Base-by-base conservation (phyloP, 1,140 invertebrate species). In the Spodoptera frugiperda region DNA sequence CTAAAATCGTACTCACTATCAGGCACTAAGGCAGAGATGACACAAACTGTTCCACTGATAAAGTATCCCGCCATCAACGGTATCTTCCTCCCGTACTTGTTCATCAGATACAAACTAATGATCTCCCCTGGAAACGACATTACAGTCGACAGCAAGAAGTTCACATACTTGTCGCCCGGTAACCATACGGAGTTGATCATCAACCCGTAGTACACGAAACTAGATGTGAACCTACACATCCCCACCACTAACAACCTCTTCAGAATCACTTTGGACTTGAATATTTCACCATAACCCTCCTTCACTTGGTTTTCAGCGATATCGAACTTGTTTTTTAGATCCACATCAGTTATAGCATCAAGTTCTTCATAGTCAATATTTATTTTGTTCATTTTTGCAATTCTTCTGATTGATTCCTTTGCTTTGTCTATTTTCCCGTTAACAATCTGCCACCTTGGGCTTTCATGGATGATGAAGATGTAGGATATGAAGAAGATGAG, bases 171-270 rank as follows among this genome's bases (percentile, higher is more conserved):
- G 79, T 95, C 95, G 2, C 97, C 97, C 9, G 95, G 96, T 15
- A 98, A 91, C 59, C 95, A 95, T 0, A 97, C 96, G 1, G 97
- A 96, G 82, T 97, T 97, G 2, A 98, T 92, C 10, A 97, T 96
- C 4, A 98, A 85, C 0, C 97, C 97, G 82, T 97, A 98, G 86
- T 97, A 98, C 6, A 97, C 95, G 79, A 97, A 96, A 1, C 95
- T 95, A 54, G 95, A 95, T 1, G 96, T 95, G 17, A 96, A 94
- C 94, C 95, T 96, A 84, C 95, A 96, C 75, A 96, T 94, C 33
- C 94, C 95, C 0, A 81, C 82, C 0, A 88, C 85, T 0, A 84
- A 2, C 5, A 91, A 46, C 10, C 89, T 79, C 49, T 87, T 89
- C 8, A 90, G 9, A 15, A 92, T 87, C 63, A 89, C 86, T 72